These are phyloP conservation scores for Fringilla coelebs DNA, from an alignment of 2,797 vertebrate genomes.

Conservation along the genomic window DNA sequence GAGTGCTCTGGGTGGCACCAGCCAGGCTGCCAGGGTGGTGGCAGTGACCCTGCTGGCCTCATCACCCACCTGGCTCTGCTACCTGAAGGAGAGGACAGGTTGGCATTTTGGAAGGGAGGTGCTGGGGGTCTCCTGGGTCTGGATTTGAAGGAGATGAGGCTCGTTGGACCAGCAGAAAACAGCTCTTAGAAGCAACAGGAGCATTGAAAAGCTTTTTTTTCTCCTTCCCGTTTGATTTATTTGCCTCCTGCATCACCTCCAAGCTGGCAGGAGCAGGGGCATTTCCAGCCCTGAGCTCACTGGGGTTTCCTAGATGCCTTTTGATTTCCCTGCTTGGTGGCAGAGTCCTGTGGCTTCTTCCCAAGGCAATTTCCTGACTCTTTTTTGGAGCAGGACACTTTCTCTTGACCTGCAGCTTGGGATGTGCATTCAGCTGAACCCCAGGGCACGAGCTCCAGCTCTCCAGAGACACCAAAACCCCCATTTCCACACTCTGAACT, in stretches of 20 bases:
- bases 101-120: not conserved
- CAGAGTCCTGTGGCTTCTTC: not conserved
- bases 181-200: not conserved
- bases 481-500: no score
- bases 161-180: not conserved
- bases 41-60: not conserved
- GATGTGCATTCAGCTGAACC: rapidly evolving
- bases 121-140: not conserved
- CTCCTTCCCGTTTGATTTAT: not conserved
- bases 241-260: not conserved
- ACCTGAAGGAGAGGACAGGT: not conserved
- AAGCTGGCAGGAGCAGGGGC: not conserved
- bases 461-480: no score
- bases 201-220: rapidly evolving
- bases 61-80: rapidly evolving
- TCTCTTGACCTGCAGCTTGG: not conserved
- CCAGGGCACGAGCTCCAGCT: not conserved
- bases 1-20: rapidly evolving
- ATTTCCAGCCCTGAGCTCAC: not conserved
- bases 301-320: not conserved
- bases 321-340: not conserved
- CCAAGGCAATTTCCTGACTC: not conserved
- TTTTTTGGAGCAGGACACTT: not conserved
- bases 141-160: not conserved
- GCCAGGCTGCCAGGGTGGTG: not conserved